Conservation (phyloP, 1,140 invertebrate species). For the Frieseomelitta varia region DNA sequence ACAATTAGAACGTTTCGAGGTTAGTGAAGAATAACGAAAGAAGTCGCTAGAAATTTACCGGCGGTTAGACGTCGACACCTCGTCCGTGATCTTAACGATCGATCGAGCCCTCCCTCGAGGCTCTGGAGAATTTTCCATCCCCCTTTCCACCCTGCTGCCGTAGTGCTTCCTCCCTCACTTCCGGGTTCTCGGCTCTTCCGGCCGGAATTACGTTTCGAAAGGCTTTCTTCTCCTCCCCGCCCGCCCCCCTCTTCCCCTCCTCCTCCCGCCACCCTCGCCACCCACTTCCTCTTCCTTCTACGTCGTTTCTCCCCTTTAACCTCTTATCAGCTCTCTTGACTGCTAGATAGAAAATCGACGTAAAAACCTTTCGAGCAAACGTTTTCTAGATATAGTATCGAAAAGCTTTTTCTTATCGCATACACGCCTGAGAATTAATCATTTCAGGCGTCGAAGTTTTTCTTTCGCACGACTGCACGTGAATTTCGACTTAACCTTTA, state of each 20-base stretch:
- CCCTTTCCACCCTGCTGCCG: conserved; percentile 30
- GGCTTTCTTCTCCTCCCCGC: conserved; percentile 51
- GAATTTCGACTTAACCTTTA: no score
- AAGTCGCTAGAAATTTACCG: neutral
- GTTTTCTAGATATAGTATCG: no score
- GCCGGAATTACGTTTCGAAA: conserved; percentile 69
- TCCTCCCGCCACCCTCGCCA: neutral
- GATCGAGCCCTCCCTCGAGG: conserved; percentile 61
- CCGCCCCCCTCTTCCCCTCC: neutral
- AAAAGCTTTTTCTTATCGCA: neutral
- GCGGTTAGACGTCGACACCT: conserved; percentile 44
- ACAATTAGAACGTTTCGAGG: no score
- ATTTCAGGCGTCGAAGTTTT: neutral
- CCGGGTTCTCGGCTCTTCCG: conserved; percentile 78
- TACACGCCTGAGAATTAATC: neutral
- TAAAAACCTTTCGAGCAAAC: neutral
- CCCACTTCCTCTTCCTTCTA: conserved; percentile 44
- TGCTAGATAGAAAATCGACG: conserved; percentile 28
- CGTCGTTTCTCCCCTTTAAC: conserved; percentile 22
- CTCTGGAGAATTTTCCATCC: conserved; percentile 57
- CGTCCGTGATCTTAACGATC: conserved; percentile 74
- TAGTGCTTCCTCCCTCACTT: conserved; percentile 76
- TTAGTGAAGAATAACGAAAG: neutral
- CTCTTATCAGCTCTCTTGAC: conserved; percentile 46
- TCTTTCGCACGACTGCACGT: no score